phyloP scores from a whole-genome alignment of 2,797 vertebrate species.

The Hephaestus fuliginosus region DNA sequence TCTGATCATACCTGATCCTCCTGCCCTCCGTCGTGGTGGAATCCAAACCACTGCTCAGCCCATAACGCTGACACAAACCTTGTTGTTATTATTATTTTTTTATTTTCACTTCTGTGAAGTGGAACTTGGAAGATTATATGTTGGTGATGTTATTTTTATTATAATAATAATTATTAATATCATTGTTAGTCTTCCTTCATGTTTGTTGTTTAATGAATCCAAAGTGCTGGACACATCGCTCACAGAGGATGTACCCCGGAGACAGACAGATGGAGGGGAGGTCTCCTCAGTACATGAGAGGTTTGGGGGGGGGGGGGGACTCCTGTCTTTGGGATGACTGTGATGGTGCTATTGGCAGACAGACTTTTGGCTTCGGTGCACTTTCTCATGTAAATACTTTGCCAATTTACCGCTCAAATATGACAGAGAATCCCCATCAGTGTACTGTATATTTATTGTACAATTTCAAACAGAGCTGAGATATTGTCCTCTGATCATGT shows the following conservation, averaged over 20 bases:
- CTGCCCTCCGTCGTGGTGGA: conserved; percentile 90
- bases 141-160: conserved; percentile 88
- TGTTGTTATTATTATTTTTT: conserved; percentile 77
- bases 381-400: conserved; percentile 76
- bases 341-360: conserved; percentile 73
- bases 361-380: conserved; percentile 72
- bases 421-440: conserved; percentile 67
- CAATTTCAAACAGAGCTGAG: conserved; percentile 69
- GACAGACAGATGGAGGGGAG: conserved; percentile 69
- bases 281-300: conserved; percentile 19
- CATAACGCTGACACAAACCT: conserved; percentile 69
- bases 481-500: conserved; percentile 60
- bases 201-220: conserved; percentile 85
- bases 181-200: conserved; percentile 79
- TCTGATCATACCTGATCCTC: conserved; percentile 50
- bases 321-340: conserved; percentile 58
- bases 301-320: conserved; percentile 15
- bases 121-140: conserved; percentile 87
- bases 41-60: conserved; percentile 97
- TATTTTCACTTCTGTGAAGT: conserved; percentile 99
- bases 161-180: conserved; percentile 87
- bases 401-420: conserved; percentile 64
- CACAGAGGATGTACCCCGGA: conserved; percentile 85
- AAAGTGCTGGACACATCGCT: conserved; percentile 98
- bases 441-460: conserved; percentile 86